These are phyloP conservation scores for Orthonyx spaldingii DNA, from an alignment of 2,113 vertebrate genomes.

Conservation along the genomic window DNA sequence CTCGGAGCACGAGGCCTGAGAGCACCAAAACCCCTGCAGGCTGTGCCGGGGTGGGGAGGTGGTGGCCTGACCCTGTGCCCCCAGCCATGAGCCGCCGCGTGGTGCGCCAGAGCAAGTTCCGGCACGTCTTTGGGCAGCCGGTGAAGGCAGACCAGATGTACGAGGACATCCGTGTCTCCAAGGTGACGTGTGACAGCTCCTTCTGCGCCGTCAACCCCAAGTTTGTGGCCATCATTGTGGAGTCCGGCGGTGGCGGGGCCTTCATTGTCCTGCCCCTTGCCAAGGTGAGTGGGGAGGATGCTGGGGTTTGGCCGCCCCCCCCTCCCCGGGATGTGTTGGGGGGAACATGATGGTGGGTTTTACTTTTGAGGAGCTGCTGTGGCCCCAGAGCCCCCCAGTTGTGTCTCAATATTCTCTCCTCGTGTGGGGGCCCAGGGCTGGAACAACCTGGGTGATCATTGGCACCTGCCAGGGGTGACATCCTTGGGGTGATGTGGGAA, in stretches of 20 bases:
- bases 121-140: constrained; percentile 93
- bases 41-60: not conserved
- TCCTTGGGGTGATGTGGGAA: not conserved
- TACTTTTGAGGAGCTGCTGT: not conserved
- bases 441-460: not conserved
- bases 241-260: constrained; percentile 91
- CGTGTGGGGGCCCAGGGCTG: rapidly evolving
- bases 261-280: constrained; percentile 89
- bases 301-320: too few relatives aligned
- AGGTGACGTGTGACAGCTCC: constrained; percentile 97
- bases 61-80: not conserved
- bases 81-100: constrained; percentile 92
- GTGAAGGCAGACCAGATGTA: constrained; percentile 93
- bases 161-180: constrained; percentile 96
- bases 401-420: not conserved
- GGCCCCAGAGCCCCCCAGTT: not conserved
- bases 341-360: rapidly evolving
- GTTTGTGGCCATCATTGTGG: constrained; percentile 94
- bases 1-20: rapidly evolving
- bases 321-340: rapidly evolving
- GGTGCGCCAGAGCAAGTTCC: constrained; percentile 97
- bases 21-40: not conserved
- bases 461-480: not conserved
- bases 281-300: constrained; percentile 75
- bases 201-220: constrained; percentile 97